phyloP scores from a whole-genome alignment of 2,888 invertebrate genomes.

The Drosophila borborema region DNA sequence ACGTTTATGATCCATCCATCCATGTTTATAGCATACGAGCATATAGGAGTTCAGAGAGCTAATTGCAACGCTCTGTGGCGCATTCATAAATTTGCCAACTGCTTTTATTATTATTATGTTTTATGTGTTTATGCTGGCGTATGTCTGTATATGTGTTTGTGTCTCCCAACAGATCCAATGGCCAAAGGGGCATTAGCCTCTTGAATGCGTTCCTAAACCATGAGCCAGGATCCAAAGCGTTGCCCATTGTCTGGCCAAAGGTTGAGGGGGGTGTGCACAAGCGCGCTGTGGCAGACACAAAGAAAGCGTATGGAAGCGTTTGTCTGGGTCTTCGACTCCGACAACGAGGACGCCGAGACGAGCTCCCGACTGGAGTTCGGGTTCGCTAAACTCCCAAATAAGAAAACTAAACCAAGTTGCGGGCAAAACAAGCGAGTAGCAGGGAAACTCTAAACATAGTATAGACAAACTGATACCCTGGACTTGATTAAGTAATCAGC shows the following conservation, averaged over 20 bases:
- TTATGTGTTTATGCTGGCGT: conserved; percentile 18
- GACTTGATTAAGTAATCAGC: neutral
- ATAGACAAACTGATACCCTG: neutral
- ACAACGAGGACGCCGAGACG: conserved; percentile 1
- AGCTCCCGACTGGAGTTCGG: conserved; percentile 29
- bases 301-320: conserved; percentile 26
- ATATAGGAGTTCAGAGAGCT: conserved; percentile 42
- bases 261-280: neutral
- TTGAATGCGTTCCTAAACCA: conserved; percentile 11
- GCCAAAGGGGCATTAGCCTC: conserved; percentile 29
- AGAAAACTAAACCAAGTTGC: conserved; percentile 49
- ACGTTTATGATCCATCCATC: conserved; percentile 5
- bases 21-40: neutral
- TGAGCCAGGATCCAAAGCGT: conserved; percentile 20
- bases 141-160: neutral
- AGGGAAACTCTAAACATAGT: neutral
- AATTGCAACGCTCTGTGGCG: conserved; percentile 45
- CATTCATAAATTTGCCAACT: conserved; percentile 31
- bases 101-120: conserved; percentile 27
- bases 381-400: conserved; percentile 68
- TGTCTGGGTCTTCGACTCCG: conserved; percentile 46
- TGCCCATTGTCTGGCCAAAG: conserved; percentile 24
- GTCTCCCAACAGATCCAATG: neutral
- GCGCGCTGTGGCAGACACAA: conserved; percentile 49
- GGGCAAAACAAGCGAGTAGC: conserved; percentile 19